Percentiles rank a stretch among this genome's conserved stretches.
Evolutionary conservation across 2,888 invertebrate species (phyloP).

Genomic region (Hyposoter dolosus): DNA sequence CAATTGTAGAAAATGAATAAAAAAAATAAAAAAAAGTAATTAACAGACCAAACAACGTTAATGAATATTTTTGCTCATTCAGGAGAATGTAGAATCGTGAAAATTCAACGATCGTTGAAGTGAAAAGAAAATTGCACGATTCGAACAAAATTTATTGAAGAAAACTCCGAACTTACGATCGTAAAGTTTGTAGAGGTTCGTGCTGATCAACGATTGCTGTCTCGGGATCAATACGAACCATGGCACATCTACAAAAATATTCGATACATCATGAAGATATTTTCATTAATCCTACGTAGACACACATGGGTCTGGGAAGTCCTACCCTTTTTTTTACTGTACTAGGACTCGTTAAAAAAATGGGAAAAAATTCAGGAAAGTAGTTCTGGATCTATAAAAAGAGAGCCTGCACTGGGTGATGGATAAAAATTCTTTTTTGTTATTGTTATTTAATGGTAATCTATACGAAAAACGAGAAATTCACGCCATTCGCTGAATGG

Average conservation of each 20-base stretch:
- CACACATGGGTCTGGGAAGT: too few species aligned
- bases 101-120: neutral
- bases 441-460: too few species aligned
- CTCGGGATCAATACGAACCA: slow-evolving; percentile 85
- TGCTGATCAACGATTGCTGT: slow-evolving; percentile 84
- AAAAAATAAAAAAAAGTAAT: neutral
- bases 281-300: neutral
- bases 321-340: too few species aligned
- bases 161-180: slow-evolving; percentile 82
- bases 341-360: too few species aligned
- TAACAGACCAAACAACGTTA: neutral
- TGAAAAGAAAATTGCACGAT: neutral
- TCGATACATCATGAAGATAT: neutral
- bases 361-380: too few species aligned
- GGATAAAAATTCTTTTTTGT: too few species aligned
- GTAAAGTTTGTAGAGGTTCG: slow-evolving; percentile 86
- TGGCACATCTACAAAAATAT: slow-evolving; percentile 81
- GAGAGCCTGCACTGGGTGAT: too few species aligned
- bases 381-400: too few species aligned
- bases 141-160: neutral
- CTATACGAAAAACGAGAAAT: too few species aligned
- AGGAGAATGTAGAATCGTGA: neutral
- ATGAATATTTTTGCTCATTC: neutral
- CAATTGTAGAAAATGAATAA: neutral
- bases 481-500: too few species aligned